Conservation (phyloP, 2,797 vertebrate species). For the Taeniopygia guttata region DNA sequence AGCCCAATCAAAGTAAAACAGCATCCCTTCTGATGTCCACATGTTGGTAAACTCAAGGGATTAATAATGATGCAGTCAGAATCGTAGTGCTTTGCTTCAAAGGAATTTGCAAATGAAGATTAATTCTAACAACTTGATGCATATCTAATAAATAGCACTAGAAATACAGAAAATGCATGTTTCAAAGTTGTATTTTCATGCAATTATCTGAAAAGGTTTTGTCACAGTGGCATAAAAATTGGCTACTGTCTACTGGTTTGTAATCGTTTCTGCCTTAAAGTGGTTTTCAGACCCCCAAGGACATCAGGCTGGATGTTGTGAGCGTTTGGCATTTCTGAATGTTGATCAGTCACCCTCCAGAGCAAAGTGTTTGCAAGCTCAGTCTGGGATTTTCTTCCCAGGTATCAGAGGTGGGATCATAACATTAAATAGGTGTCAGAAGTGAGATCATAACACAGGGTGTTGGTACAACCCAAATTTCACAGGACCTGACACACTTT, state of each 20-base stretch:
- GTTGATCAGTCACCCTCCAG: neutral
- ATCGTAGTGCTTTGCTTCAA: neutral
- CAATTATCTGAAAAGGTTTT: conserved; percentile 18
- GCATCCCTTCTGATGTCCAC: neutral
- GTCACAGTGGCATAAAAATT: neutral
- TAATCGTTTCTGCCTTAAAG: neutral
- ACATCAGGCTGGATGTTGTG: neutral
- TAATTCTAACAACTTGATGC: conserved; percentile 4
- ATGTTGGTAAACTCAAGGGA: neutral
- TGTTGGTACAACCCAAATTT: too few relatives aligned
- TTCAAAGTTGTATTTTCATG: neutral
- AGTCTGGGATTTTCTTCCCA: neutral
- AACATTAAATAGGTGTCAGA: neutral
- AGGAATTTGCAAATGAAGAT: conserved; percentile 1
- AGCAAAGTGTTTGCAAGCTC: neutral
- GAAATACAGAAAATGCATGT: neutral
- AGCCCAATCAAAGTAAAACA: conserved; percentile 16
- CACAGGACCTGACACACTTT: neutral
- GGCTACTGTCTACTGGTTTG: neutral
- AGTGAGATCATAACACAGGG: rapidly evolving
- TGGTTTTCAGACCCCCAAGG: neutral
- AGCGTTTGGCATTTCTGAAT: neutral
- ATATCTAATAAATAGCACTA: neutral
- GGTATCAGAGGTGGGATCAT: neutral
- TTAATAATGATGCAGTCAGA: neutral